Conservation (phyloP, 2,113 vertebrate genomes). For the Apaloderma vittatum region DNA sequence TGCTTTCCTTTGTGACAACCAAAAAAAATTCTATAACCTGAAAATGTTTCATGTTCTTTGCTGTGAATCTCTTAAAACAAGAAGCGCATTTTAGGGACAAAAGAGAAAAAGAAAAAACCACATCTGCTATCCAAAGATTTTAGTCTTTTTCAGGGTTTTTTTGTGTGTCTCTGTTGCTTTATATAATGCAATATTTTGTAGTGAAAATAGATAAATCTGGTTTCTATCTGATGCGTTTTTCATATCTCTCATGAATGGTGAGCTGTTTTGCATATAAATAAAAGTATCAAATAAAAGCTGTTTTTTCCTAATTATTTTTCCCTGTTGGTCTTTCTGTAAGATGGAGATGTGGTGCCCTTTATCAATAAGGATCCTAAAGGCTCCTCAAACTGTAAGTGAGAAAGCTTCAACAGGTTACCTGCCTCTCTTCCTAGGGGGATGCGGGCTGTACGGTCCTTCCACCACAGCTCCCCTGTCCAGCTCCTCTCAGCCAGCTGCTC, state of each 20-base stretch:
- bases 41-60: constrained; percentile 85
- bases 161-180: constrained; percentile 95
- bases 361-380: neutral
- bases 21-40: constrained; percentile 88
- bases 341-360: neutral
- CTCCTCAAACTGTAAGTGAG: fast-evolving
- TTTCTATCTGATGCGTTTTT: constrained; percentile 96
- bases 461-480: neutral
- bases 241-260: constrained; percentile 92
- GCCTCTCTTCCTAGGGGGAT: neutral
- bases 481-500: neutral
- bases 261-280: constrained; percentile 94
- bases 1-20: constrained; percentile 91
- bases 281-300: constrained; percentile 84
- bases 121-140: constrained; percentile 99
- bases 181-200: constrained; percentile 98
- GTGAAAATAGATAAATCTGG: constrained; percentile 94
- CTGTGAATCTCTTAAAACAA: constrained; percentile 89
- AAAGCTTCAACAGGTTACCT: constrained; percentile 57
- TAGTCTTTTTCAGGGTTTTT: constrained; percentile 96
- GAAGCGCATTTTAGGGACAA: constrained; percentile 87
- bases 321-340: constrained; percentile 17
- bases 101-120: constrained; percentile 75
- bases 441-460: neutral
- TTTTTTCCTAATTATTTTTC: constrained; percentile 75